Evolutionary conservation across 2,888 invertebrate species (phyloP).

Genomic region (Hyles lineata): DNA sequence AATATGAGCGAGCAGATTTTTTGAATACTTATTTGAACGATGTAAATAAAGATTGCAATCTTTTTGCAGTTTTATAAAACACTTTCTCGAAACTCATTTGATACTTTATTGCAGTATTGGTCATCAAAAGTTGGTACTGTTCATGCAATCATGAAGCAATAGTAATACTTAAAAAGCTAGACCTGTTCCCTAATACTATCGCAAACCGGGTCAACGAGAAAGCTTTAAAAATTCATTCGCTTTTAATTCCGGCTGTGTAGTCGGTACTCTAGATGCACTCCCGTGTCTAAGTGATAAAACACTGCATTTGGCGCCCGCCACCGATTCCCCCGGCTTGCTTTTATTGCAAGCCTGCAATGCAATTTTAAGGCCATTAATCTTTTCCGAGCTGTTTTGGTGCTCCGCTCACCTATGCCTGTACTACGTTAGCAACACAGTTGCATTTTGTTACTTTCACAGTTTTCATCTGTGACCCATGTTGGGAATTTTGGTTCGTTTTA

Average conservation of each 20-base stretch:
- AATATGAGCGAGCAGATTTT: background rate
- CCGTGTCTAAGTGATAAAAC: constrained; percentile 69
- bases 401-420: constrained; percentile 46
- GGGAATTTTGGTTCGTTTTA: constrained; percentile 4
- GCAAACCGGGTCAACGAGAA: constrained; percentile 21
- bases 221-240: constrained; percentile 50
- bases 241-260: constrained; percentile 55
- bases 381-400: constrained; percentile 68
- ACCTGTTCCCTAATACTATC: constrained; percentile 2
- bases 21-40: background rate
- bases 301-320: constrained; percentile 59
- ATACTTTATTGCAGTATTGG: background rate
- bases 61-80: background rate
- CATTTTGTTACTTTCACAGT: constrained; percentile 38
- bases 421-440: constrained; percentile 31
- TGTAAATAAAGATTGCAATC: background rate
- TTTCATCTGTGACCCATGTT: background rate
- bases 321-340: constrained; percentile 65
- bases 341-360: constrained; percentile 79
- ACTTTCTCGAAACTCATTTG: background rate
- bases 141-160: constrained; percentile 19
- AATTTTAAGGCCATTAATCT: constrained; percentile 83
- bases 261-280: constrained; percentile 41
- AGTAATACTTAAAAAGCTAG: constrained; percentile 30
- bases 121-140: background rate